Conservation (phyloP, 2,797 vertebrate species). For the Dendrocincla tyrannina region DNA sequence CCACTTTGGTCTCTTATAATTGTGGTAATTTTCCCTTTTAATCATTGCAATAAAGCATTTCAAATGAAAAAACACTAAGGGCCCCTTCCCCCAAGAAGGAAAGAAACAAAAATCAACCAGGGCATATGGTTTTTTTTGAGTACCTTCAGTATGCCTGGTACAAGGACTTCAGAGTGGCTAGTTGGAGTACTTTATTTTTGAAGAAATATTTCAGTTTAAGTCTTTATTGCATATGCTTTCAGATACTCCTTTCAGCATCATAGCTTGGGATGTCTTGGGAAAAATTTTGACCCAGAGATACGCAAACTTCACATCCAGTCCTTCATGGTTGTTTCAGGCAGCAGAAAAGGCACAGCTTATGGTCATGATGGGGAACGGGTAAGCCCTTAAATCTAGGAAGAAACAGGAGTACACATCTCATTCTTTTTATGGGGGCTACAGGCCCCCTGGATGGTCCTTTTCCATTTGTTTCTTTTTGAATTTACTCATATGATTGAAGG, state of each 20-base stretch:
- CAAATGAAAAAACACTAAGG: not conserved
- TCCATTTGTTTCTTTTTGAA: not conserved
- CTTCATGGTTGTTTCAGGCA: not conserved
- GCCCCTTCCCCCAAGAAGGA: not conserved
- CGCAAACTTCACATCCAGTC: not conserved
- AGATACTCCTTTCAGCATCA: not conserved
- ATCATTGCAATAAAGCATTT: not conserved
- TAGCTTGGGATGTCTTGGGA: not conserved
- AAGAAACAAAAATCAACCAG: rapidly evolving
- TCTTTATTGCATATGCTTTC: not conserved
- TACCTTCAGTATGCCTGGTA: not conserved
- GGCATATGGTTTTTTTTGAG: not conserved
- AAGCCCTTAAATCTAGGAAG: not conserved
- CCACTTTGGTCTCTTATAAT: not conserved
- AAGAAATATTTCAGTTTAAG: not conserved
- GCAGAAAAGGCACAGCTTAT: not conserved
- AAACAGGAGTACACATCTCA: not conserved
- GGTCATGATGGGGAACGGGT: not conserved
- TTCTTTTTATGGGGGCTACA: not conserved
- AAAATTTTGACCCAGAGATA: not conserved
- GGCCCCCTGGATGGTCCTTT: not conserved
- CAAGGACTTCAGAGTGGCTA: not conserved
- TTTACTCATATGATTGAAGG: not conserved
- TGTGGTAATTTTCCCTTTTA: not conserved
- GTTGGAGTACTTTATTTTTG: not conserved